phyloP scores from a whole-genome alignment of 2,113 vertebrate genomes.

The Saiga tatarica region DNA sequence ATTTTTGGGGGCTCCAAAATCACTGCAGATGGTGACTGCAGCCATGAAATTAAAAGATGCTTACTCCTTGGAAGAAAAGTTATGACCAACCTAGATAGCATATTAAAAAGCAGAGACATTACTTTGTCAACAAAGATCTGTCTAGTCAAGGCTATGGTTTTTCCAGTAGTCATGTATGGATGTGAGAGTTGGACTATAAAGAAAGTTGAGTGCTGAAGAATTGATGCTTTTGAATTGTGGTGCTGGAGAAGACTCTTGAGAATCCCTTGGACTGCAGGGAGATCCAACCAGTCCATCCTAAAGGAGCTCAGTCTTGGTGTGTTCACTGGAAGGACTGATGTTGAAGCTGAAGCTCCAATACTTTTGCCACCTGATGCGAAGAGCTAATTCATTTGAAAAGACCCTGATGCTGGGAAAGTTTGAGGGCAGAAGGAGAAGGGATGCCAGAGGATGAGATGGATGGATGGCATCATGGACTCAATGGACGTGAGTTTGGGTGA shows the following conservation, averaged over 20 bases:
- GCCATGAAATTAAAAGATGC: background rate
- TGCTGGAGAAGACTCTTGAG: background rate
- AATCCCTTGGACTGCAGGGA: background rate
- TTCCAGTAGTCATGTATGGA: background rate
- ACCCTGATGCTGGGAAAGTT: background rate
- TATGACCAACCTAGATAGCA: background rate
- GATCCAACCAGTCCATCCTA: background rate
- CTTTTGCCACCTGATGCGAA: background rate
- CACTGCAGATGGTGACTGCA: accelerated
- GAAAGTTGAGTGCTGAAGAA: background rate
- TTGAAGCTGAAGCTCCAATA: background rate
- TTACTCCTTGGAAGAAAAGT: background rate
- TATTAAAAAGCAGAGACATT: background rate
- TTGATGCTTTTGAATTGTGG: background rate
- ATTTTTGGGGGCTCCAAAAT: accelerated
- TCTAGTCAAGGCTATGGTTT: background rate
- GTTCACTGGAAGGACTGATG: background rate
- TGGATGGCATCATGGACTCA: background rate
- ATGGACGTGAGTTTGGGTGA: background rate
- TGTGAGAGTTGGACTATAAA: background rate
- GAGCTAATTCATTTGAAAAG: background rate
- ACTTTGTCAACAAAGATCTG: background rate
- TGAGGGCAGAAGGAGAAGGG: background rate
- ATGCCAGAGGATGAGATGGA: accelerated
- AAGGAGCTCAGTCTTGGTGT: background rate